These are phyloP conservation scores for Apomyelois bistriatella DNA, from an alignment of 2,888 invertebrate genomes.

Conservation along the genomic window DNA sequence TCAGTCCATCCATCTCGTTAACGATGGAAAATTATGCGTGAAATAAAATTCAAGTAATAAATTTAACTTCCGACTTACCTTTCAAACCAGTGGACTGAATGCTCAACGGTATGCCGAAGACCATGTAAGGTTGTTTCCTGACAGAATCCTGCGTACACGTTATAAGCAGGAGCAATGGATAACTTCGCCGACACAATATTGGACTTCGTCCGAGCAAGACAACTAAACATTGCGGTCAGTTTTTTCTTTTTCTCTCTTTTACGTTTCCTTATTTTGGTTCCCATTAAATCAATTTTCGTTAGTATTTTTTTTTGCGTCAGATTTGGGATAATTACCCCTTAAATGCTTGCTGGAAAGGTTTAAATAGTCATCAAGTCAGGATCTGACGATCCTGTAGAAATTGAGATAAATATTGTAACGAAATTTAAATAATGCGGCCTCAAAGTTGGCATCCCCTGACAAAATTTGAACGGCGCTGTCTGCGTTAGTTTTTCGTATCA, in stretches of 20 bases:
- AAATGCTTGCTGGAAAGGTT: too few species aligned
- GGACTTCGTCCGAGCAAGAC: conserved; percentile 51
- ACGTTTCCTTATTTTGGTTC: conserved; percentile 20
- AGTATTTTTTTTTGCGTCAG: too few species aligned
- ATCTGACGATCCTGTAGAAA: too few species aligned
- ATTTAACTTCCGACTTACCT: conserved; percentile 37
- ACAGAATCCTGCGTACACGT: conserved; percentile 57
- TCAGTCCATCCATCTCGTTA: conserved; percentile 1
- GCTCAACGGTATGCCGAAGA: conserved; percentile 66
- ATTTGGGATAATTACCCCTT: too few species aligned
- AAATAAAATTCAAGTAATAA: conserved; percentile 12
- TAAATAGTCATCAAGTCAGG: too few species aligned
- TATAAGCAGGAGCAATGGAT: conserved; percentile 39
- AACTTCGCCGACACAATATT: conserved; percentile 34
- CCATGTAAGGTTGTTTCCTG: conserved; percentile 68
- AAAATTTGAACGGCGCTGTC: too few species aligned
- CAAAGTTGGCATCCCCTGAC: too few species aligned
- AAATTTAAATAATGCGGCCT: too few species aligned
- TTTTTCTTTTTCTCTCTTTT: conserved; percentile 21
- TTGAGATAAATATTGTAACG: too few species aligned
- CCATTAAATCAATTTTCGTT: conserved; percentile 20
- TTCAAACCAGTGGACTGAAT: conserved; percentile 58
- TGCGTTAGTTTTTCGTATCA: too few species aligned
- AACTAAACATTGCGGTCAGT: conserved; percentile 56
- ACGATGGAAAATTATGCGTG: conserved; percentile 4